These are phyloP conservation scores for Patella depressa DNA, from an alignment of 2,888 invertebrate species.

Conservation along the genomic window DNA sequence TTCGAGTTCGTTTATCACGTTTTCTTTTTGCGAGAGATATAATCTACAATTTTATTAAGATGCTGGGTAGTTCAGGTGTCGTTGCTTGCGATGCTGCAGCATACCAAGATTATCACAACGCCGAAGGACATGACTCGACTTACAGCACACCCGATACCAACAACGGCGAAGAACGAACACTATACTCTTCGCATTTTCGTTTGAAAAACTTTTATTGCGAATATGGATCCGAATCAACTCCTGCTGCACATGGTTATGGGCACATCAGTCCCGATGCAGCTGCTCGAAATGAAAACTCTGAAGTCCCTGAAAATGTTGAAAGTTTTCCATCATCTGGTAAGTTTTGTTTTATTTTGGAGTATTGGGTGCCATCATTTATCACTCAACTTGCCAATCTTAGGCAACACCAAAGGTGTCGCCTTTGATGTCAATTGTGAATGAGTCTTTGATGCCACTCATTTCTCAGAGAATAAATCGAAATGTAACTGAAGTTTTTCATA, in stretches of 20 bases:
- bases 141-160: background rate
- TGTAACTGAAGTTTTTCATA: no score
- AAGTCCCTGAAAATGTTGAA: background rate
- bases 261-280: background rate
- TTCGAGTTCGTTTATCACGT: background rate
- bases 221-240: background rate
- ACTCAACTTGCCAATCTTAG: no score
- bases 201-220: background rate
- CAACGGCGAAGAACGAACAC: background rate
- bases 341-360: no score
- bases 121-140: background rate
- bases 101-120: background rate
- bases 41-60: background rate
- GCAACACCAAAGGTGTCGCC: no score
- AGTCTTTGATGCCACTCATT: no score
- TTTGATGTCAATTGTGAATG: no score
- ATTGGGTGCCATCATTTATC: no score
- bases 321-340: background rate
- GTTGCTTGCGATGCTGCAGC: background rate
- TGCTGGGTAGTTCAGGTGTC: background rate
- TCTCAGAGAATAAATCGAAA: no score
- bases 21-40: no score
- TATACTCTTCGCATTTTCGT: background rate
- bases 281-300: background rate
- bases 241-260: background rate